Conservation (phyloP, 2,113 vertebrate species). For the Colinus virginianus region DNA sequence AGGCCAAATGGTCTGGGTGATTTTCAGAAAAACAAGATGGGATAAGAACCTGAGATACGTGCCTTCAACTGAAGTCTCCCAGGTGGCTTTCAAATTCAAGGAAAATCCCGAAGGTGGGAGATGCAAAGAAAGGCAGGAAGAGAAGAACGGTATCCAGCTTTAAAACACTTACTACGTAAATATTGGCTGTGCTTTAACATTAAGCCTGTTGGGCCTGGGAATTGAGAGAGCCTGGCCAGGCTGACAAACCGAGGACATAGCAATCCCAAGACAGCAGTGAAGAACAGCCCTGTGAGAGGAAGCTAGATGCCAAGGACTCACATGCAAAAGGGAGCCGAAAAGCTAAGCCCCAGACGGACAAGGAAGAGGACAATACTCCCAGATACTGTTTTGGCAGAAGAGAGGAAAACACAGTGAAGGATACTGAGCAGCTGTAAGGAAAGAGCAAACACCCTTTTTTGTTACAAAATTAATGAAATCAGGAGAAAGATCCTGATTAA, state of each 20-base stretch:
- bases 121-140: not conserved
- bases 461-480: not conserved
- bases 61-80: not conserved
- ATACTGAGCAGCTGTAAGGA: not conserved
- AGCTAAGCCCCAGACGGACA: not conserved
- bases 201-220: accelerated
- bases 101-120: not conserved
- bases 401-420: not conserved
- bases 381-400: not conserved
- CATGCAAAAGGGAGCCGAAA: not conserved
- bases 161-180: not conserved
- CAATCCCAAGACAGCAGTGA: not conserved
- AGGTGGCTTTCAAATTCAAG: not conserved
- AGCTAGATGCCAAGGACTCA: accelerated
- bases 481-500: not conserved
- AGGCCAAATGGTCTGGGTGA: not conserved
- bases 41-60: accelerated
- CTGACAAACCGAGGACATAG: not conserved
- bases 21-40: not conserved
- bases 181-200: not conserved
- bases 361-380: not conserved
- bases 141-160: not conserved
- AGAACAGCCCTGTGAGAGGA: not conserved
- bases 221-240: accelerated
- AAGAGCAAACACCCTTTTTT: not conserved